Base-by-base conservation (phyloP, 2,888 invertebrate genomes). In the Heteropelma amictum region DNA sequence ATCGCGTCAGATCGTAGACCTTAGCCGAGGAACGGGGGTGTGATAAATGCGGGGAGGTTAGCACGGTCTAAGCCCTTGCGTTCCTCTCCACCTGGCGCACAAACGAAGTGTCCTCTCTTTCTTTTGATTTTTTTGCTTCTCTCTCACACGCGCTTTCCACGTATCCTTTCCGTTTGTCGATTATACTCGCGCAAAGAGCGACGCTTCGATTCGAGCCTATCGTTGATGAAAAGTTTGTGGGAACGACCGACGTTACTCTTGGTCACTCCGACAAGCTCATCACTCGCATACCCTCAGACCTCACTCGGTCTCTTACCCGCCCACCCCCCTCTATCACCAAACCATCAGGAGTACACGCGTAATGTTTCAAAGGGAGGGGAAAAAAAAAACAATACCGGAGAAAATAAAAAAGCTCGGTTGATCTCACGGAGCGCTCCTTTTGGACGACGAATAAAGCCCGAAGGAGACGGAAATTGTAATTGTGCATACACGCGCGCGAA, bases 231-330 rank as follows among this genome's bases (percentile, higher is more conserved):
- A 79, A 82, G 86, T 88, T 89, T 89, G 88, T 88, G 84, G 88
- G 88, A 87, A 86, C 84, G 89, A 88, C 87, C 88, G 88, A 89
- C 88, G 71, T 85, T 78, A 87, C 84, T 86, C 88, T 88, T 89
- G 88, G 88, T 89, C 88, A 86, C 87, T 87, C 87, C 87, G 85
- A 88, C 88, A 89, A 89, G 86, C 87, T 81, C 76, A 81, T 87
- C 84, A 84, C 84, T 77, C 85, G 82, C 84, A 85, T 80, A 81
- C 82, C 83, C 81, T 61, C 70, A 65, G 42, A 47, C 47, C 47
- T 47, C 51, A 19, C 61, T 33, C 33, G 19, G n/a, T n/a, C n/a
- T n/a, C n/a, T n/a, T n/a, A n/a, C 12, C 26, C 26, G 5, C 23
- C 23, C 47, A 10, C 70, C 75, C 70, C 60, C 45, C 60, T 67